Percentiles rank a stretch among this genome's conserved stretches.
Evolutionary conservation across 23 tunicate species (phyloP).

Genomic region (Styela plicata): DNA sequence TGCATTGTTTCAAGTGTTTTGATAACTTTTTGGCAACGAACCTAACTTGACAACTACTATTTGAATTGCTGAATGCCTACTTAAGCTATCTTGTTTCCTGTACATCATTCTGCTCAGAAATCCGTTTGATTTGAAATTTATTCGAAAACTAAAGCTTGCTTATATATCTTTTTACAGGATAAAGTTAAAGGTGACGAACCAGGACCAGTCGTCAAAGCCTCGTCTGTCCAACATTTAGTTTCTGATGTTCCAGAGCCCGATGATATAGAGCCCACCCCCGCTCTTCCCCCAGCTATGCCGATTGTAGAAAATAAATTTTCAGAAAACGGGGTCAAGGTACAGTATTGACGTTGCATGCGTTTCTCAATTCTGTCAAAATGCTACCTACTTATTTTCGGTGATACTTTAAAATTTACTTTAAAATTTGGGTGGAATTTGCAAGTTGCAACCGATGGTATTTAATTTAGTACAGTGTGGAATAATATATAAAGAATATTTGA

Average conservation of each 20-base stretch:
- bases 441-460: too few species aligned
- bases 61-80: background rate
- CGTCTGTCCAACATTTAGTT: conserved; percentile 60
- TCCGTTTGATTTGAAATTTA: too few species aligned
- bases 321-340: conserved; percentile 20
- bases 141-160: too few species aligned
- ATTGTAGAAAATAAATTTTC: conserved; percentile 55
- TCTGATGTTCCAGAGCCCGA: conserved; percentile 36
- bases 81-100: background rate
- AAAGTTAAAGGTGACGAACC: background rate
- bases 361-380: background rate
- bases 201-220: conserved; percentile 22
- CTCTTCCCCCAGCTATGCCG: conserved; percentile 87
- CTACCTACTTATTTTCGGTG: background rate
- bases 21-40: too few species aligned
- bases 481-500: too few species aligned
- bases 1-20: too few species aligned
- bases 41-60: too few species aligned
- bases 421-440: background rate
- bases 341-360: background rate
- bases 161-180: conserved; percentile 1
- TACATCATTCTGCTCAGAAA: background rate
- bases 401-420: background rate
- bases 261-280: conserved; percentile 36
- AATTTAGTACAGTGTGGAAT: background rate